Evolutionary conservation across 92 coral and sea anemone genomes (phyloP).

Genomic region (Bergia sp.): DNA sequence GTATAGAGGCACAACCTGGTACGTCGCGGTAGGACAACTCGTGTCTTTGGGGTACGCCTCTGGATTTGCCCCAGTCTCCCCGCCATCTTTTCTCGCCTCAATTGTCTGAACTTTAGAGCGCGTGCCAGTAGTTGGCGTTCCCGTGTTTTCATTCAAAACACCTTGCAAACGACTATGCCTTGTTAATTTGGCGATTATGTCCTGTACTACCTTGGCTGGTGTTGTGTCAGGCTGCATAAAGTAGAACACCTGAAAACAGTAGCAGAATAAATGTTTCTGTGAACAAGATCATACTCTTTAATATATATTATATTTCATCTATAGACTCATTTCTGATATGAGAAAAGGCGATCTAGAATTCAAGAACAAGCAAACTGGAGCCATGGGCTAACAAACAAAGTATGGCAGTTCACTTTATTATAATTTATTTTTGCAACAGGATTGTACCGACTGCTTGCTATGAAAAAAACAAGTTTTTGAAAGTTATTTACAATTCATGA

Average conservation of each 20-base stretch:
- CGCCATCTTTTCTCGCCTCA: background rate
- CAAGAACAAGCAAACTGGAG: too few relatives aligned
- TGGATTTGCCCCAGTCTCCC: background rate
- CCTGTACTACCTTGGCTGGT: slow-evolving; percentile 54
- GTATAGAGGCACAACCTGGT: slow-evolving; percentile 63
- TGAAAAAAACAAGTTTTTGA: too few relatives aligned
- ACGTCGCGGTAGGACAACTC: slow-evolving; percentile 48
- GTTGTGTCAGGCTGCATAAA: slow-evolving; percentile 77
- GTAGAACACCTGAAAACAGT: slow-evolving; percentile 59
- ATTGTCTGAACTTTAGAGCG: background rate
- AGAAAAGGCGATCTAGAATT: too few relatives aligned
- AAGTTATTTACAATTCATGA: too few relatives aligned
- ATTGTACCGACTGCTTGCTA: too few relatives aligned
- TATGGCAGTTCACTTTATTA: too few relatives aligned
- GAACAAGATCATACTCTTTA: background rate
- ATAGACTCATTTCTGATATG: background rate
- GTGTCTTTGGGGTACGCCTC: slow-evolving; percentile 46
- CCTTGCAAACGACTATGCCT: background rate
- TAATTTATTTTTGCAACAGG: too few relatives aligned
- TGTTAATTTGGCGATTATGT: slow-evolving; percentile 46
- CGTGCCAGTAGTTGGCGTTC: background rate
- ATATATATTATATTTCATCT: background rate
- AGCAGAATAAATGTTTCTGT: background rate
- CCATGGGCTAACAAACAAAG: too few relatives aligned
- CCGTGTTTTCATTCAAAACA: background rate